Evolutionary conservation across 2,888 invertebrate genomes (phyloP), one percentile per base, ranked within the genome.

Genomic region (Heliconius ismenius): DNA sequence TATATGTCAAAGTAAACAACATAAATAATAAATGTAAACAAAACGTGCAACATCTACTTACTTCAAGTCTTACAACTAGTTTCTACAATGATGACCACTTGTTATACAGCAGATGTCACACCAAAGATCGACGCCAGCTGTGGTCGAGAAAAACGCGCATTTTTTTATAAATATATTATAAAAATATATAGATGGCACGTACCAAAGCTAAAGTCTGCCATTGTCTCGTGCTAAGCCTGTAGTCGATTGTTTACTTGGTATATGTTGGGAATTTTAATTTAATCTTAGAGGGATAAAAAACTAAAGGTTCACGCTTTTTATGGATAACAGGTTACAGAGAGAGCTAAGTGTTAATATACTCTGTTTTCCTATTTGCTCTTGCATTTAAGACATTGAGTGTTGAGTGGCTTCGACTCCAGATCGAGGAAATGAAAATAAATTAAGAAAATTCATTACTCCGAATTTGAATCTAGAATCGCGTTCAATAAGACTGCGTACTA

Each of bases 171-270:
- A 73, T 75, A 63, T 75, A 63, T 54, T 32, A 76, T 79, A 79
- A 73, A 78, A 73, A 79, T 78, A 77, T 78, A 76, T 69, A 78
- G 68, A 62, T 68, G 76, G 80, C 80, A 80, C 80, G 80, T 80
- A 79, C 80, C 74, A 73, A 49, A 32, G 73, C 49, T 49, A 67
- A 36, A 26, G 43, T 21, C 21, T 49, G 18, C 49, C 49, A 39
- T 73, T 73, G 73, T 73, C 73, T 73, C 73, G 73, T 73, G 62
- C 73, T 73, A 26, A 62, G 7, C 58, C 15, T 73, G 62, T 73
- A 21, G 39, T 63, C 21, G 39, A 32, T 32, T 58, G 58, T 63
- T 39, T 36, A 26, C n/a, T 62, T 62, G 72, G 2, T 32, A 28
- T 70, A 13, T 60, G 62, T 26, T 4, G 15, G 36, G 73, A 73